phyloP scores from a whole-genome alignment of 2,888 invertebrate species.

The Drosophila eohydei region DNA sequence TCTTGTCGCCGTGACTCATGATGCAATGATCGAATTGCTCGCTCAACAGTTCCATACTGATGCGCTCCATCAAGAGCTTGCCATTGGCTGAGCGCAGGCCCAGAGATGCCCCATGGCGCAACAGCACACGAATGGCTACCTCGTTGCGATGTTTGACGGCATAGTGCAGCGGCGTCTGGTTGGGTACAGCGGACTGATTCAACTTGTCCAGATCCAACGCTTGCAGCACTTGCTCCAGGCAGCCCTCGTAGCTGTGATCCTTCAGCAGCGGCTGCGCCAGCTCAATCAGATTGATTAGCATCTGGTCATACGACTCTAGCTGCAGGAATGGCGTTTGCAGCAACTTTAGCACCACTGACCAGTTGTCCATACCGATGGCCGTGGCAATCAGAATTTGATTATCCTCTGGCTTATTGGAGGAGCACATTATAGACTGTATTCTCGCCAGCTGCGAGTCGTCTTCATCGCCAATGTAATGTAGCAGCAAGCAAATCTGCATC shows the following conservation, averaged over 20 bases:
- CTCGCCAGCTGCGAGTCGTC: background rate
- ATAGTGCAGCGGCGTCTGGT: constrained; percentile 90
- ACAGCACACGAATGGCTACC: constrained; percentile 87
- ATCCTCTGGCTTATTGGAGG: background rate
- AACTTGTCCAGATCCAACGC: constrained; percentile 55
- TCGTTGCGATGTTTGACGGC: constrained; percentile 89
- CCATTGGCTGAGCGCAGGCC: constrained; percentile 88
- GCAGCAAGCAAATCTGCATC: background rate
- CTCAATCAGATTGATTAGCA: background rate
- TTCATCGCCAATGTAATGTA: no score
- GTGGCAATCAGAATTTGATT: background rate
- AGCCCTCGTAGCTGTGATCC: constrained; percentile 85
- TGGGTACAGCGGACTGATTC: constrained; percentile 87
- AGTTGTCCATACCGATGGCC: background rate
- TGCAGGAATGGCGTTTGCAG: constrained; percentile 85
- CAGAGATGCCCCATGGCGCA: constrained; percentile 90
- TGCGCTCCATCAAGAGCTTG: constrained; percentile 89
- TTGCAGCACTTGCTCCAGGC: constrained; percentile 87
- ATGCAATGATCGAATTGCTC: constrained; percentile 91
- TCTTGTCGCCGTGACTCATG: constrained; percentile 87
- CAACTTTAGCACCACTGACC: background rate
- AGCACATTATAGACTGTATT: background rate
- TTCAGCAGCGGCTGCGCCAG: background rate
- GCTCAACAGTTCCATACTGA: constrained; percentile 89
- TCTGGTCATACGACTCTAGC: constrained; percentile 83